Percentiles rank a stretch among this genome's conserved stretches.
Evolutionary conservation across 2,797 vertebrate species (phyloP).

Genomic region (Eulemur mongoz): DNA sequence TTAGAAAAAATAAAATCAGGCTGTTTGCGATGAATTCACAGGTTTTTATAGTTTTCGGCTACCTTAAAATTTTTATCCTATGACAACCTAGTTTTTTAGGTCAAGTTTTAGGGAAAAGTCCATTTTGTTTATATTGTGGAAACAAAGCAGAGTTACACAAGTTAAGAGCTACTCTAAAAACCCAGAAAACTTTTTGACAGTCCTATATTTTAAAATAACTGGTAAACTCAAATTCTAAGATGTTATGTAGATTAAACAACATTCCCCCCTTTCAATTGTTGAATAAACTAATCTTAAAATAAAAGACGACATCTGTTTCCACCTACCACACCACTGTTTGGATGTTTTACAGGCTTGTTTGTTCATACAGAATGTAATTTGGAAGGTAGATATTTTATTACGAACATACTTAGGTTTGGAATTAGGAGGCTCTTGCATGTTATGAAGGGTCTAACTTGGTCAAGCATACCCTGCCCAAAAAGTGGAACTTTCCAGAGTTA

Average conservation of each 20-base stretch:
- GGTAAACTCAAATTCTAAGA: slow-evolving; percentile 33
- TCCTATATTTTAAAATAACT: neutral
- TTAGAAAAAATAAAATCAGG: slow-evolving; percentile 28
- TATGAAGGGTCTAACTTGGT: neutral
- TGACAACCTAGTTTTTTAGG: neutral
- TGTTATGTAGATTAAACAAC: slow-evolving; percentile 38
- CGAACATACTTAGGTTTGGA: neutral
- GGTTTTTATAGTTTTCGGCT: neutral
- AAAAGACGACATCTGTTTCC: slow-evolving; percentile 65
- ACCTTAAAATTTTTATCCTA: neutral
- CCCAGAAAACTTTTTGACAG: neutral
- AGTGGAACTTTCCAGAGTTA: neutral
- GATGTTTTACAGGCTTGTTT: slow-evolving; percentile 51
- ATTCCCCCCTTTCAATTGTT: slow-evolving; percentile 4
- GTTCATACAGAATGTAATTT: slow-evolving; percentile 53
- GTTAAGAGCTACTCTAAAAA: neutral
- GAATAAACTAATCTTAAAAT: slow-evolving; percentile 73
- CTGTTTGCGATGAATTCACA: neutral
- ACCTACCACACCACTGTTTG: slow-evolving; percentile 44
- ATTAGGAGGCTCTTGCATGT: neutral
- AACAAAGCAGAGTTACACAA: neutral
- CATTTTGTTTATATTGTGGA: neutral
- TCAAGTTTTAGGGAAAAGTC: neutral
- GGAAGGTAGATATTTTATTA: slow-evolving; percentile 23
- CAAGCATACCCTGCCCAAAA: neutral